Conservation (phyloP, 2,113 vertebrate species). For the Saguinus imperator region DNA sequence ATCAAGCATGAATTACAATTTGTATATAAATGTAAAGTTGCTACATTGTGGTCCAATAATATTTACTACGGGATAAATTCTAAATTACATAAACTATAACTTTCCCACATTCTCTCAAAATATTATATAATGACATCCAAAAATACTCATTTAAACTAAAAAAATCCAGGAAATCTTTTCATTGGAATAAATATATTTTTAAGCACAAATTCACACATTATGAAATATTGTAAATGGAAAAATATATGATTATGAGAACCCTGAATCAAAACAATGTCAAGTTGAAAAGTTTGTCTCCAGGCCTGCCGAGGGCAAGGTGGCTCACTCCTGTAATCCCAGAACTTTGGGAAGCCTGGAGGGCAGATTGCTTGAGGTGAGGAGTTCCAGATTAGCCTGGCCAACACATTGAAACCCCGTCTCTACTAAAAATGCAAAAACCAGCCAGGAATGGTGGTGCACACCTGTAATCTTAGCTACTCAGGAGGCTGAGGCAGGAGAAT, state of each 20-base stretch:
- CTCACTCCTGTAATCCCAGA: no score
- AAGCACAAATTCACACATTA: neutral
- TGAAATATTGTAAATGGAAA: neutral
- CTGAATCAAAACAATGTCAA: neutral
- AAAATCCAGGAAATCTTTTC: neutral
- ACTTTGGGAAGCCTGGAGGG: no score
- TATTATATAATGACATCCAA: neutral
- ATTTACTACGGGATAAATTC: neutral
- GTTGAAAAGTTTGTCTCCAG: neutral
- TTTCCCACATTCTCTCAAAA: neutral
- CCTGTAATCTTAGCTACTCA: no score
- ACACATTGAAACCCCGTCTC: no score
- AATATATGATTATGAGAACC: neutral
- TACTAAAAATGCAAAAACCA: no score
- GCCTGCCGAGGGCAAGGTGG: accelerated
- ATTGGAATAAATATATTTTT: neutral
- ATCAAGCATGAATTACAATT: neutral
- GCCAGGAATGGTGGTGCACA: no score
- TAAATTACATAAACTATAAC: neutral
- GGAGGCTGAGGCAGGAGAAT: no score
- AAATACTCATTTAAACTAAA: neutral
- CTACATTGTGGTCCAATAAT: neutral
- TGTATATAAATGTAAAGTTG: neutral
- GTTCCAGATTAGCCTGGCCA: no score
- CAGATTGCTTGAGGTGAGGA: no score